Evolutionary conservation across 2,113 vertebrate species (phyloP), one percentile per base, ranked within the genome.

Genomic region (Burhinus oedicnemus): DNA sequence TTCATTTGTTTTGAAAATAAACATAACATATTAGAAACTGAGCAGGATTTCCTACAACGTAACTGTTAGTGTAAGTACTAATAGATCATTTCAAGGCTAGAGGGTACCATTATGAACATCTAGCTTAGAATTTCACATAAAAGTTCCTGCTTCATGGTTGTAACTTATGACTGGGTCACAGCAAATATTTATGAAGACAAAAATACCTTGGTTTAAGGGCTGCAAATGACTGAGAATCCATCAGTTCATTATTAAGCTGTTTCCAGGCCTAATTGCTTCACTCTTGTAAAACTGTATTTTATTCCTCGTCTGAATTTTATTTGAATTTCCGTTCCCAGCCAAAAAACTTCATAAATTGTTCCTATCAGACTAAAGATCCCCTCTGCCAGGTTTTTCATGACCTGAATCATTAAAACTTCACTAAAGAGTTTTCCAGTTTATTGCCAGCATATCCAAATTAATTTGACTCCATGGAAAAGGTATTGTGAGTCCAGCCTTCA

Each of bases 1-100:
- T 96, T 76, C 60, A 81, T 91, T 93, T 93, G 44, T 93, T 96
- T 90, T 93, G 76, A 93, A 91, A 95, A 83, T 61, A 95, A 95
- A 93, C 32, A 70, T 26, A 89, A 27, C 8, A 6, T 68, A 60
- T 4, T 94, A 81, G 72, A 75, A 95, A 71, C 42, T 64, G 26
- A 87, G 55, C 36, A 86, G 58, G 52, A 76, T 89, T 92, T 90
- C 44, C 83, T 88, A 68, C 64, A 30, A 6, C 60, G 60, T 90
- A 84, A 12, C 64, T 92, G 21, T 30, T 83, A 42, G 42, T 77
- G 12, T 81, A 71, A 92, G 68, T 62, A 51, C 55, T 54, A 62
- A 62, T 69, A 60, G 49, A 68, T 76, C 6, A 68, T 90, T 92
- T 92, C 71, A 81, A 92, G 55, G 11, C 83, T 87, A 54, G 44